Conservation (phyloP, 2,797 vertebrate genomes). For the Pseudochirops cupreus region DNA sequence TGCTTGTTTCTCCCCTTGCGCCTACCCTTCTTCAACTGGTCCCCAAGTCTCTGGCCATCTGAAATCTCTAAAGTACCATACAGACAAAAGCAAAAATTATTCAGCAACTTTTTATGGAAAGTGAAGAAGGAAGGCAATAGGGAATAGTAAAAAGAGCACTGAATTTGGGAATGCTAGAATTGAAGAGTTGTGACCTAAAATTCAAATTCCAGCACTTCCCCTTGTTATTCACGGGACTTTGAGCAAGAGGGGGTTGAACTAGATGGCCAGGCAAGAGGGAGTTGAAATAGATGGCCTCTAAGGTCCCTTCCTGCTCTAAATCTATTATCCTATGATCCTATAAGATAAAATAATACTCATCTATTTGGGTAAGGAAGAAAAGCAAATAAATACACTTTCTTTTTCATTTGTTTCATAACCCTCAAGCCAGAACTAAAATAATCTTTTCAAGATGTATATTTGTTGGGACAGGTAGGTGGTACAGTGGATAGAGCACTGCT, state of each 20-base stretch:
- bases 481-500: background rate
- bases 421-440: constrained; percentile 54
- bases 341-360: constrained; percentile 13
- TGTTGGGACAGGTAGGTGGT: background rate
- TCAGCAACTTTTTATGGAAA: background rate
- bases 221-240: background rate
- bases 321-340: constrained; percentile 33
- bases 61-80: constrained; percentile 79
- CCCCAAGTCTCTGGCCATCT: constrained; percentile 85
- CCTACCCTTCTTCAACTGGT: constrained; percentile 91
- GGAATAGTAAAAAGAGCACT: background rate
- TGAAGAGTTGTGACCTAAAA: background rate
- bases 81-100: background rate
- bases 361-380: constrained; percentile 56
- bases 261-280: background rate
- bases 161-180: background rate
- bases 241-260: background rate
- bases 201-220: background rate
- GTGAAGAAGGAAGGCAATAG: background rate
- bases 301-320: background rate
- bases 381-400: constrained; percentile 7
- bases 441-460: constrained; percentile 46
- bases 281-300: background rate
- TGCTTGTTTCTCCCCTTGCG: constrained; percentile 96
- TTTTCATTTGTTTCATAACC: constrained; percentile 36